phyloP scores from a whole-genome alignment of 2,113 vertebrate species.

The Rynchops niger region DNA sequence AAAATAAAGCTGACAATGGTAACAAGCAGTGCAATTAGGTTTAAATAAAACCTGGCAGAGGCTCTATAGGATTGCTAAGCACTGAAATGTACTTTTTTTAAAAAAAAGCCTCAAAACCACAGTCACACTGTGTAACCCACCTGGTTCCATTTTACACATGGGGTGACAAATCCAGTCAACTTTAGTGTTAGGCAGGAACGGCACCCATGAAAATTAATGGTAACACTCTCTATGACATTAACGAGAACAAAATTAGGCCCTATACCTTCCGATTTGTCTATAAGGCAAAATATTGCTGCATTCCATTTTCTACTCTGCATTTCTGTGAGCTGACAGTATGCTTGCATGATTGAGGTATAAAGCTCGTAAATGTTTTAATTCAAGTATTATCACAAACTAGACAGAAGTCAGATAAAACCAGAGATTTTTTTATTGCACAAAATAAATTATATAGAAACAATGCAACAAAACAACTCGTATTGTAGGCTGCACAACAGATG shows the following conservation, averaged over 20 bases:
- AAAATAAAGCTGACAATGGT: not conserved
- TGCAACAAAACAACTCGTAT: constrained; percentile 63
- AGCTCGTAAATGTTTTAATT: not conserved
- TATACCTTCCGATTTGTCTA: not conserved
- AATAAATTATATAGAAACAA: constrained; percentile 77
- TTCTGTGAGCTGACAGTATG: not conserved
- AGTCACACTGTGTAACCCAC: not conserved
- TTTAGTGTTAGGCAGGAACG: not conserved
- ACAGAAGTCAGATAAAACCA: constrained; percentile 59
- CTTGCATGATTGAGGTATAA: not conserved
- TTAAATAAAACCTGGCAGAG: not conserved
- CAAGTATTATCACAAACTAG: constrained; percentile 18
- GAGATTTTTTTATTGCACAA: constrained; percentile 72
- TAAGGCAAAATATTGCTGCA: not conserved
- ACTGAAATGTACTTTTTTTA: not conserved
- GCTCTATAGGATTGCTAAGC: not conserved
- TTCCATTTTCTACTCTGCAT: not conserved
- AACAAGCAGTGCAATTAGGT: not conserved
- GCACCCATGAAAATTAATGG: not conserved
- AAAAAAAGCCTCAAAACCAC: not conserved
- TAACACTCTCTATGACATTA: not conserved
- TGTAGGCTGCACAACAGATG: constrained; percentile 65
- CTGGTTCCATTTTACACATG: not conserved
- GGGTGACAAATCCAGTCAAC: not conserved
- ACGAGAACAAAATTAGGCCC: not conserved